phyloP scores from a whole-genome alignment of 1,140 invertebrate genomes.

The Leptoteleia sp. region DNA sequence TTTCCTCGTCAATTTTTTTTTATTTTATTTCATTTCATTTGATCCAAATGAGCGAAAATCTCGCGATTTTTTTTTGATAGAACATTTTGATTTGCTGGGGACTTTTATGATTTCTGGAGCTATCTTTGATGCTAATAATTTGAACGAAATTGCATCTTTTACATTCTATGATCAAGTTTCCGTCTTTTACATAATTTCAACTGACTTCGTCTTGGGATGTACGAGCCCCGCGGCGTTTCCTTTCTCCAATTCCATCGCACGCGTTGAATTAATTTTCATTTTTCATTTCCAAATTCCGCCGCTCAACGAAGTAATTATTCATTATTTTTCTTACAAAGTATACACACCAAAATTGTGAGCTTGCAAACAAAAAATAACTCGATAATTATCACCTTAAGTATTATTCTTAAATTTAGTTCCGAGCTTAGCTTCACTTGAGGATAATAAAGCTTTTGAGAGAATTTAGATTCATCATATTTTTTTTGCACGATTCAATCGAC shows the following conservation, averaged over 20 bases:
- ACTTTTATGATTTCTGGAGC: constrained; percentile 57
- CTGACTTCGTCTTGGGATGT: constrained; percentile 60
- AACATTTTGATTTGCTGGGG: constrained; percentile 38
- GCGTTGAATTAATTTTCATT: constrained; percentile 65
- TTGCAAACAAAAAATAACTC: constrained; percentile 16
- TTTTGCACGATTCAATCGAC: no score
- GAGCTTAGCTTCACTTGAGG: no score
- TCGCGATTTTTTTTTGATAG: no score
- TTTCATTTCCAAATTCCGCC: constrained; percentile 60
- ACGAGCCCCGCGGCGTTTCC: constrained; percentile 50
- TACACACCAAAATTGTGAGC: constrained; percentile 10
- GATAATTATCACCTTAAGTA: no score
- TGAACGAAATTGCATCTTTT: constrained; percentile 65
- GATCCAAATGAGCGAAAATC: no score
- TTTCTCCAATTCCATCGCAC: constrained; percentile 67
- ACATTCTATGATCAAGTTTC: constrained; percentile 67
- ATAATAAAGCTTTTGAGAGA: no score
- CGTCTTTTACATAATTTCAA: constrained; percentile 68
- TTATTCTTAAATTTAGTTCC: no score
- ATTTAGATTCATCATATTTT: no score
- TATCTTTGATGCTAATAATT: constrained; percentile 63
- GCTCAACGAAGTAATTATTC: constrained; percentile 45
- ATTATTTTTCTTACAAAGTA: constrained; percentile 45
- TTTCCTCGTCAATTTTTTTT: no score
- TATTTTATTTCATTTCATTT: constrained; percentile 6